Percentiles rank a stretch among this genome's conserved stretches.
Conservation (phyloP, 2,113 vertebrate genomes). For the Platycercus adscitus region DNA sequence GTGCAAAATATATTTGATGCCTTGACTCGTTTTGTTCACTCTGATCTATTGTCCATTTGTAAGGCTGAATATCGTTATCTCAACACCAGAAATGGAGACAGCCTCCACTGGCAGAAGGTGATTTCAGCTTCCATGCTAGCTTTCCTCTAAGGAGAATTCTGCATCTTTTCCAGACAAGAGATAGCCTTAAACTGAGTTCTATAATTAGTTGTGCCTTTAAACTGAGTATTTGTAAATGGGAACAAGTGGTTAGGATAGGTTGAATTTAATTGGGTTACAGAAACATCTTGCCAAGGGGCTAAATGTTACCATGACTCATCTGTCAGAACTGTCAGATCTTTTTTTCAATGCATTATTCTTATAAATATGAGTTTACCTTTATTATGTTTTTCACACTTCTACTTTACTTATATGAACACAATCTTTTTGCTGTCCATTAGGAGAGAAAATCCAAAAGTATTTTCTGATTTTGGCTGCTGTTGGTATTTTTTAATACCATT, state of each 20-base stretch:
- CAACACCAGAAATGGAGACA: not conserved
- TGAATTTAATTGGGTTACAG: not conserved
- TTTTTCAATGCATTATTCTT: not conserved
- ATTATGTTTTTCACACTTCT: not conserved
- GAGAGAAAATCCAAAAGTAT: not conserved
- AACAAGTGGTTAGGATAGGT: not conserved
- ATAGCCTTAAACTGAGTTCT: not conserved
- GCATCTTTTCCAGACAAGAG: not conserved
- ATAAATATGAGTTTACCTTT: not conserved
- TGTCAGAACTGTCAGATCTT: not conserved
- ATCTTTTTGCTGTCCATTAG: not conserved
- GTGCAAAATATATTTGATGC: not conserved
- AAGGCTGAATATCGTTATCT: not conserved
- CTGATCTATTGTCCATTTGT: not conserved
- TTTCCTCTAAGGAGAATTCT: not conserved
- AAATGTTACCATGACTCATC: not conserved
- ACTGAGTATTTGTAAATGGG: not conserved
- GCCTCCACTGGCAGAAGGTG: not conserved
- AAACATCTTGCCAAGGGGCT: not conserved
- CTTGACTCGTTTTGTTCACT: not conserved
- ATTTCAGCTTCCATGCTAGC: not conserved
- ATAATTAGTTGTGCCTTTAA: not conserved
- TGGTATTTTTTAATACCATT: not conserved
- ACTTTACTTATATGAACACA: not conserved
- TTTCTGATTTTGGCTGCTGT: not conserved